phyloP scores from a whole-genome alignment of 1,140 invertebrate species.

The Drosophila busckii region DNA sequence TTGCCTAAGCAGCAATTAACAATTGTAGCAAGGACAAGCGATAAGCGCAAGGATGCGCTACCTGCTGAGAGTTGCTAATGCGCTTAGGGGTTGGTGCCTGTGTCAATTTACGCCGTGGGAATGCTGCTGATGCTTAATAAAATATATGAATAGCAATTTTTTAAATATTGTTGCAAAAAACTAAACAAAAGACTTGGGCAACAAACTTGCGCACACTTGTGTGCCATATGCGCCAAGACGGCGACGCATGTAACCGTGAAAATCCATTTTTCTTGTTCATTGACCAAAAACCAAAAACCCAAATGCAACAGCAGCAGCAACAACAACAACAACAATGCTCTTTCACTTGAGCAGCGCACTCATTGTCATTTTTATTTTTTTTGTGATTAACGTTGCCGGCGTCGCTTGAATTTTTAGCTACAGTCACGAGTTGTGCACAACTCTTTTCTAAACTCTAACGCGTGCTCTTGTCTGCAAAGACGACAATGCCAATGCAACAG shows the following conservation, averaged over 20 bases:
- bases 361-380: constrained; percentile 39
- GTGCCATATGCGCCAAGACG: constrained; percentile 14
- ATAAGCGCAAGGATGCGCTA: too few relatives aligned
- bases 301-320: constrained; percentile 18
- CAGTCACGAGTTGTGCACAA: constrained; percentile 38
- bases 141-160: too few relatives aligned
- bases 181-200: too few relatives aligned
- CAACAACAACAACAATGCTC: constrained; percentile 5
- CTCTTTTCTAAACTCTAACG: too few relatives aligned
- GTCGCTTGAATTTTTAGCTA: constrained; percentile 28
- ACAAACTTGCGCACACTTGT: too few relatives aligned
- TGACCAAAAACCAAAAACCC: constrained; percentile 51
- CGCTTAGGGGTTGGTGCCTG: too few relatives aligned
- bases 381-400: constrained; percentile 59
- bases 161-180: too few relatives aligned
- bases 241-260: constrained; percentile 73
- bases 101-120: too few relatives aligned
- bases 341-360: constrained; percentile 12
- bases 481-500: constrained; percentile 22
- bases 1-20: too few relatives aligned
- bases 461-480: constrained; percentile 32
- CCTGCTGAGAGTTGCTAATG: too few relatives aligned
- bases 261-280: constrained; percentile 75
- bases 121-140: too few relatives aligned
- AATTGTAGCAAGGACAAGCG: too few relatives aligned